phyloP scores from a whole-genome alignment of 2,888 invertebrate species.

The Eubasilissa splendida region DNA sequence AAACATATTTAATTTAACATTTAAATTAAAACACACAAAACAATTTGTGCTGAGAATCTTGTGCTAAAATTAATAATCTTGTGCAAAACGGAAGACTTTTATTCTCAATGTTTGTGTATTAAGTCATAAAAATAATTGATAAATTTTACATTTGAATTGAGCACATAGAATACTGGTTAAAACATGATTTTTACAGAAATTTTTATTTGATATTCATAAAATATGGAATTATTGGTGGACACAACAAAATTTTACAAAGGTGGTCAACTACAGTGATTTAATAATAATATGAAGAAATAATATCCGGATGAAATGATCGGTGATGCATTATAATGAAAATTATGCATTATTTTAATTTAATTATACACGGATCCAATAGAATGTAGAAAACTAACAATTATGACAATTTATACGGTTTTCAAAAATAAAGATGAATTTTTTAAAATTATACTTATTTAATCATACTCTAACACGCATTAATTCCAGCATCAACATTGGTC shows the following conservation, averaged over 20 bases:
- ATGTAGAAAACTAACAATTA: slow-evolving; percentile 57
- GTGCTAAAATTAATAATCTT: slow-evolving; percentile 68
- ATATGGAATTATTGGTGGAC: slow-evolving; percentile 11
- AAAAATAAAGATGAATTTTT: slow-evolving; percentile 55
- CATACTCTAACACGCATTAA: slow-evolving; percentile 51
- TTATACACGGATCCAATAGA: slow-evolving; percentile 50
- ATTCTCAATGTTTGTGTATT: slow-evolving; percentile 49
- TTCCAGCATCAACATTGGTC: slow-evolving; percentile 58
- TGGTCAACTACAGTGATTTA: slow-evolving; percentile 10
- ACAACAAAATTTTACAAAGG: slow-evolving; percentile 23
- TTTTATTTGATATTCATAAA: slow-evolving; percentile 18
- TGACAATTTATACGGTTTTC: slow-evolving; percentile 53
- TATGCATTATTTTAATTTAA: slow-evolving; percentile 35
- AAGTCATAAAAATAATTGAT: slow-evolving; percentile 34
- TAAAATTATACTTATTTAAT: slow-evolving; percentile 52
- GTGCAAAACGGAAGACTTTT: slow-evolving; percentile 74
- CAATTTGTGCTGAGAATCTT: slow-evolving; percentile 61
- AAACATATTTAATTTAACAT: slow-evolving; percentile 33
- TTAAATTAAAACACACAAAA: slow-evolving; percentile 50
- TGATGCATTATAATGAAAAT: slow-evolving; percentile 35
- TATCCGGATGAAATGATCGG: slow-evolving; percentile 34
- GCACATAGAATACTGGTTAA: slow-evolving; percentile 56
- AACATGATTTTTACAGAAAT: slow-evolving; percentile 32
- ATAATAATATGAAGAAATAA: slow-evolving; percentile 33
- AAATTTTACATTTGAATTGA: slow-evolving; percentile 48